Conservation (phyloP, 1,140 invertebrate species). For the Brachionus angularis region DNA sequence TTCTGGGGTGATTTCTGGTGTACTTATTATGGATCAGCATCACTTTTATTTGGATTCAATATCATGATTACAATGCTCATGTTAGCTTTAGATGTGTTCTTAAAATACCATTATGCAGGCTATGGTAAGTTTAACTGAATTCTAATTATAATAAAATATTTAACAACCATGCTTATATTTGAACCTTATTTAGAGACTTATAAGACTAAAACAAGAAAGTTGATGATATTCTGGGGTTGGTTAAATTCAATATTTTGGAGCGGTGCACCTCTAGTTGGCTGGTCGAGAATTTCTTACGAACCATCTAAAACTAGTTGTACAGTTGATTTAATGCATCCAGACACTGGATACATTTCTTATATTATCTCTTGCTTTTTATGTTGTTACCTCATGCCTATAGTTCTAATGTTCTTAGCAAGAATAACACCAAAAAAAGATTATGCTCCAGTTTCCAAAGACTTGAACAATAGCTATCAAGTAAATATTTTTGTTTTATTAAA, state of each 20-base stretch:
- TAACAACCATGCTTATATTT: no score
- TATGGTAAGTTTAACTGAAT: no score
- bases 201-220: not conserved
- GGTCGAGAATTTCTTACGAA: slow-evolving; percentile 34
- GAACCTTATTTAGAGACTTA: no score
- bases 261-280: slow-evolving; percentile 15
- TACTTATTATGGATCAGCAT: slow-evolving; percentile 31
- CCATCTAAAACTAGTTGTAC: slow-evolving; percentile 32
- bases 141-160: not conserved
- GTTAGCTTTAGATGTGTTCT: slow-evolving; percentile 11
- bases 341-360: slow-evolving; percentile 9
- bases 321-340: slow-evolving; percentile 34
- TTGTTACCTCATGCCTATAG: slow-evolving; percentile 34
- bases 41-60: slow-evolving; percentile 35
- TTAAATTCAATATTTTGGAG: slow-evolving; percentile 36
- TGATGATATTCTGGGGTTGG: slow-evolving; percentile 34
- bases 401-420: not conserved
- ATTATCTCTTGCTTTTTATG: slow-evolving; percentile 35
- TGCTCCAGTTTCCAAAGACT: not conserved
- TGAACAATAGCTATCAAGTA: slow-evolving; percentile 2
- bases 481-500: not conserved
- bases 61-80: slow-evolving; percentile 34
- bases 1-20: slow-evolving; percentile 39
- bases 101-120: not conserved
- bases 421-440: slow-evolving; percentile 19